Percentiles rank a stretch among this genome's conserved stretches.
Evolutionary conservation across 2,797 vertebrate species (phyloP).

Genomic region (Momotus momota): DNA sequence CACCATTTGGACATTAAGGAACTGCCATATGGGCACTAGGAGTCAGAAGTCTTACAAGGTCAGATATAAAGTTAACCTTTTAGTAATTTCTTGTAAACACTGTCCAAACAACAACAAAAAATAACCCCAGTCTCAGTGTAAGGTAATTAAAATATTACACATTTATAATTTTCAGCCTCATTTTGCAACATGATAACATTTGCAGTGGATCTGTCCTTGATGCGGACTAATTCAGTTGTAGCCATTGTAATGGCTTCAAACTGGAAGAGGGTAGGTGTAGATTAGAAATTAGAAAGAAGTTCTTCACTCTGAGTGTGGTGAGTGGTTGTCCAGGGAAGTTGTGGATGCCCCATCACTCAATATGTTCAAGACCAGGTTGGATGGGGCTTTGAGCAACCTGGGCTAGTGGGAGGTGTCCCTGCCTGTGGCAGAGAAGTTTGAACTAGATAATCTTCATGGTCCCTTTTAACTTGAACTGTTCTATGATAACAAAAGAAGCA

Average conservation of each 20-base stretch:
- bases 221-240: not conserved
- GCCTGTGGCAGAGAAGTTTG: too few species aligned
- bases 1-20: not conserved
- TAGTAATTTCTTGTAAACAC: slow-evolving; percentile 3
- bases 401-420: too few species aligned
- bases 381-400: too few species aligned
- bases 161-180: not conserved
- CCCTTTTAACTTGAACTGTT: too few species aligned
- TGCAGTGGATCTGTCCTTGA: not conserved
- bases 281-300: too few species aligned
- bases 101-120: slow-evolving; percentile 6
- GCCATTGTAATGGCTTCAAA: too few species aligned
- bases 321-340: too few species aligned
- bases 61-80: not conserved
- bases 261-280: too few species aligned
- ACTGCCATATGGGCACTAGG: not conserved
- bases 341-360: too few species aligned
- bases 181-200: not conserved
- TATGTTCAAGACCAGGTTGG: too few species aligned
- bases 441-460: too few species aligned
- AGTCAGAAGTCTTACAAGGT: not conserved
- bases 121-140: not conserved
- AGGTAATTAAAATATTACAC: not conserved
- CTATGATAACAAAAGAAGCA: not conserved
- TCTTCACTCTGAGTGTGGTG: too few species aligned